Evolutionary conservation across 37 sponge, comb jelly and placozoan species (phyloP).

Genomic region (Halichondria panicea): DNA sequence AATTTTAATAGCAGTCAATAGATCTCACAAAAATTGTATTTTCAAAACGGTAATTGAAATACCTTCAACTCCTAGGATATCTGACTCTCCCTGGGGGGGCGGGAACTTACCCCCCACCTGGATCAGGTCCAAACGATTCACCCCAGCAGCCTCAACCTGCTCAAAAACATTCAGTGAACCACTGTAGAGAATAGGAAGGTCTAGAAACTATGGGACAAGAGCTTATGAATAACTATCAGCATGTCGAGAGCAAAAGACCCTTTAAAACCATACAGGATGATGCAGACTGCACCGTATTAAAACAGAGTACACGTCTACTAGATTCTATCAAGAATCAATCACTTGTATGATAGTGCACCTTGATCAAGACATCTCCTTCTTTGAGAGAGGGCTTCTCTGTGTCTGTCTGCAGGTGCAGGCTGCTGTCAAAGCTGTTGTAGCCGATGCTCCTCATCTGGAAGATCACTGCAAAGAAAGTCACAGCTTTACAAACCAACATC

Average conservation of each 20-base stretch:
- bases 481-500: neutral
- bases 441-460: conserved; percentile 47
- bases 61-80: conserved; percentile 92
- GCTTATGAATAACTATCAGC: too few species aligned
- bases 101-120: conserved; percentile 75
- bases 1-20: too few species aligned
- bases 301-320: neutral
- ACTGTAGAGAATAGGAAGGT: too few species aligned
- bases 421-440: conserved; percentile 36
- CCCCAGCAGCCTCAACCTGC: conserved; percentile 79
- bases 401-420: conserved; percentile 21
- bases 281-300: neutral
- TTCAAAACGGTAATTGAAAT: neutral
- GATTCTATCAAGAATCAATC: neutral
- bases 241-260: neutral
- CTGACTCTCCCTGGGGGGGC: conserved; percentile 84
- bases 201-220: too few species aligned
- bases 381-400: conserved; percentile 46
- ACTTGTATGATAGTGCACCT: conserved; percentile 49
- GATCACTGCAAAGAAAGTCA: neutral
- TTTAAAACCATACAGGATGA: neutral
- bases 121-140: conserved; percentile 83
- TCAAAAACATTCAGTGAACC: neutral
- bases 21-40: neutral
- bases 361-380: conserved; percentile 69